Evolutionary conservation across 2,888 invertebrate species (phyloP), one percentile per base, ranked within the genome.

Genomic region (Eueremaeus valkanovi): DNA sequence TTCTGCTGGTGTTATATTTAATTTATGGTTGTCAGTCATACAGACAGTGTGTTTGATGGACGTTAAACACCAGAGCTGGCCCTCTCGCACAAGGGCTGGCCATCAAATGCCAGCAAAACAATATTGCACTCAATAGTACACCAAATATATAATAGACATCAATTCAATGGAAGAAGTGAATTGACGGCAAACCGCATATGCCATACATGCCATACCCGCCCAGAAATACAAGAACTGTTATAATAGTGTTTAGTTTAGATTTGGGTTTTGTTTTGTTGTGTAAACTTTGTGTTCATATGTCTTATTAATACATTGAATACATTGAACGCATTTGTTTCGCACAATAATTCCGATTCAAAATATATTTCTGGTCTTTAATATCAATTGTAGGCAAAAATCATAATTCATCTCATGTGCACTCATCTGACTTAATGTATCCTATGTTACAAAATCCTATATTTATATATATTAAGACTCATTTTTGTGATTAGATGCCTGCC

Each of bases 101-200:
- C 66, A 66, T 66, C 61, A 66, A 36, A 66, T 66, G 36, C 66
- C 66, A 36, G 9, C 66, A 21, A 66, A 36, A 66, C 66, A 66
- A 66, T 66, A 66, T 66, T 66, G 66, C 66, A 66, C 66, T 66
- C 21, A 33, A n/a, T n/a, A 31, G 5, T 13, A 2, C 18, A n/a
- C n/a, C n/a, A n/a, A n/a, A n/a, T n/a, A 21, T 21, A 66, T 66
- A 66, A 66, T 66, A 66, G 66, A 6, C 66, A 66, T 66, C 66
- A 66, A 63, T 9, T 13, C 51, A 63, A 21, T 6, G 21, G 21
- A 21, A 2, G 51, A 51, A 51, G 21, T 55, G 21, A 55, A 21
- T 61, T 61, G 61, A 61, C 31, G 61, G 31, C 66, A 21, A 31
- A 61, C 49, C n/a, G n/a, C 21, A 31, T 29, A 55, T 55, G 55